Base-by-base conservation (phyloP, 2,113 vertebrate species). In the Ammodytes marinus region DNA sequence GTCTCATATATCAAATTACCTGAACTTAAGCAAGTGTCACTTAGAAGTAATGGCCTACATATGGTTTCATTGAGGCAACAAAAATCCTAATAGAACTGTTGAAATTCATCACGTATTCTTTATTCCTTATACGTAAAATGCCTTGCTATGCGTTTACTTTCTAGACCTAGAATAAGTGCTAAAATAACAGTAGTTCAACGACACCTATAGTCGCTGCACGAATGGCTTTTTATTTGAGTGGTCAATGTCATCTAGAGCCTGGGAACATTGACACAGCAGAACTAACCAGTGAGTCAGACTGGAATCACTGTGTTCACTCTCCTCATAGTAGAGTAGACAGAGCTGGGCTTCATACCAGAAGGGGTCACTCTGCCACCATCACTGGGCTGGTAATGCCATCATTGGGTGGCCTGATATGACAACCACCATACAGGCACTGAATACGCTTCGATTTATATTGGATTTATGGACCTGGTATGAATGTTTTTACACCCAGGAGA, bases 301-400 rank as follows among this genome's bases (percentile, higher is more conserved):
- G 50, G 58, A 59, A 63, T 73, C n/a, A 19, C 12, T 82, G 85
- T 76, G 58, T 47, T 5, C 68, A 10, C 17, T 42, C 53, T 42
- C 69, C 71, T 43, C 0, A 67, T 37, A 63, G 63, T 3, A 57
- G 66, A 66, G 55, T n/a, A 55, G 75, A 69, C 68, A 76, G 49
- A 46, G 69, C 67, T 57, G 84, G 86, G 79, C 79, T 76, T 78
- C 84, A 89, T 78, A 91, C 93, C 94, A 93, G 93, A 93, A 94
- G 94, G 88, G 94, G 93, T 93, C 94, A 93, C 90, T 92, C 82
- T 92, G 91, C 72, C 72, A 78, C 91, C 86, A 83, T 79, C 77
- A 37, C 89, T 88, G 69, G 49, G 35, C 61, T 59, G 53, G 46
- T 77, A 39, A 65, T 75, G 49, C 39, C 69, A 59, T 71, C 60